Percentiles rank a stretch among this genome's conserved stretches.
Evolutionary conservation across 2,888 invertebrate genomes (phyloP).

Genomic region (Plagodis dolabraria): DNA sequence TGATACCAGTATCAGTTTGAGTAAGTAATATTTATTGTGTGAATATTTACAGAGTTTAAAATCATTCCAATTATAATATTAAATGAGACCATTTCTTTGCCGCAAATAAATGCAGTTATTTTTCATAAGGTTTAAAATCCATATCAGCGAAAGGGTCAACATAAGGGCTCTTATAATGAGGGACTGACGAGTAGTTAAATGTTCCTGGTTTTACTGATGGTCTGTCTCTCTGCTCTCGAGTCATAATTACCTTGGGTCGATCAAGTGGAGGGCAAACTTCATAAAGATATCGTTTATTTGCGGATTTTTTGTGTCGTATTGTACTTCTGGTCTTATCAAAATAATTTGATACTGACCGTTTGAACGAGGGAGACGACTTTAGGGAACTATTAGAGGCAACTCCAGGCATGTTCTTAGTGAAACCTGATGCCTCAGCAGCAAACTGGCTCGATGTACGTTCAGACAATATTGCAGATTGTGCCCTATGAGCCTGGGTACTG

Average conservation of each 20-base stretch:
- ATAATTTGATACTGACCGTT: conserved; percentile 10
- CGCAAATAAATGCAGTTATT: not conserved
- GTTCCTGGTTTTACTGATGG: conserved; percentile 44
- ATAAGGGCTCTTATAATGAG: conserved; percentile 47
- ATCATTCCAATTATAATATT: conserved; percentile 7
- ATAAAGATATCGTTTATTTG: conserved; percentile 12
- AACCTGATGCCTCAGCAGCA: conserved; percentile 2
- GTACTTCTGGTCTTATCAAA: conserved; percentile 21
- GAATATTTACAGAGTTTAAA: conserved; percentile 27
- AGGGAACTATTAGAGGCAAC: conserved; percentile 6
- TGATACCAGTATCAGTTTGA: conserved; percentile 38
- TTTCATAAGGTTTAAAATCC: conserved; percentile 34
- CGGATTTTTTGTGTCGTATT: conserved; percentile 18
- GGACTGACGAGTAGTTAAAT: conserved; percentile 44
- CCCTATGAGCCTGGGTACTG: conserved; percentile 32
- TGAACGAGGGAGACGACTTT: conserved; percentile 1
- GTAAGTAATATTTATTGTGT: conserved; percentile 43
- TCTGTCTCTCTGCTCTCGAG: conserved; percentile 47
- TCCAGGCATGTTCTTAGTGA: conserved; percentile 7
- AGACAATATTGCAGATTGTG: not conserved
- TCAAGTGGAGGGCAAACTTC: conserved; percentile 39
- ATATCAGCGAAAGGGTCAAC: conserved; percentile 38
- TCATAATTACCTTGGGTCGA: conserved; percentile 41
- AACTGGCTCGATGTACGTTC: not conserved
- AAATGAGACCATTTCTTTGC: no score